These are phyloP conservation scores for Strigamia transsilvanica DNA, from an alignment of 2,888 invertebrate species.

Conservation along the genomic window DNA sequence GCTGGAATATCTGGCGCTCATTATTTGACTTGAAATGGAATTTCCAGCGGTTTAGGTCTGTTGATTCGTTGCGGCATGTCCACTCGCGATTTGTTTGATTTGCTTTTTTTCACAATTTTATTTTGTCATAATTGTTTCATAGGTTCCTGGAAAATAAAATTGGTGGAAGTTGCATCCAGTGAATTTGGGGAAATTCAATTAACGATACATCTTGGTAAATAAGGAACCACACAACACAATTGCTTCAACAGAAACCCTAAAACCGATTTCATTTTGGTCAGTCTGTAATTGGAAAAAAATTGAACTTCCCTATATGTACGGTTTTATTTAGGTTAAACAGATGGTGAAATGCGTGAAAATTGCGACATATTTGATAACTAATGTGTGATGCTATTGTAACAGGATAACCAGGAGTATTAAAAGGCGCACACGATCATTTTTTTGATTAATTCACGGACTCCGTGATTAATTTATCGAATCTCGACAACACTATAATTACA, in stretches of 20 bases:
- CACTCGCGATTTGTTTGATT: too few relatives aligned
- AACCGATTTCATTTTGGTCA: constrained; percentile 66
- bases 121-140: not conserved
- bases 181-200: constrained; percentile 66
- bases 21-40: not conserved
- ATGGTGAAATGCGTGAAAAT: too few relatives aligned
- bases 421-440: too few relatives aligned
- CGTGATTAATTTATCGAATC: constrained; percentile 63
- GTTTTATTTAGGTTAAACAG: too few relatives aligned
- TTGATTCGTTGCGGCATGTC: too few relatives aligned
- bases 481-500: not conserved
- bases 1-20: not conserved
- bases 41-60: not conserved
- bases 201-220: constrained; percentile 76
- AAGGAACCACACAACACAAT: constrained; percentile 78
- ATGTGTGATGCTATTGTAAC: too few relatives aligned
- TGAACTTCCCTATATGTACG: too few relatives aligned
- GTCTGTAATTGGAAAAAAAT: constrained; percentile 78
- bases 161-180: constrained; percentile 68
- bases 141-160: constrained; percentile 64
- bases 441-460: too few relatives aligned
- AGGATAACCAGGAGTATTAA: too few relatives aligned
- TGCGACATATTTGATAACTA: too few relatives aligned
- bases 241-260: too few relatives aligned
- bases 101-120: too few relatives aligned